phyloP scores from a whole-genome alignment of 2,888 invertebrate species.

The Ornithoptera alexandrae region DNA sequence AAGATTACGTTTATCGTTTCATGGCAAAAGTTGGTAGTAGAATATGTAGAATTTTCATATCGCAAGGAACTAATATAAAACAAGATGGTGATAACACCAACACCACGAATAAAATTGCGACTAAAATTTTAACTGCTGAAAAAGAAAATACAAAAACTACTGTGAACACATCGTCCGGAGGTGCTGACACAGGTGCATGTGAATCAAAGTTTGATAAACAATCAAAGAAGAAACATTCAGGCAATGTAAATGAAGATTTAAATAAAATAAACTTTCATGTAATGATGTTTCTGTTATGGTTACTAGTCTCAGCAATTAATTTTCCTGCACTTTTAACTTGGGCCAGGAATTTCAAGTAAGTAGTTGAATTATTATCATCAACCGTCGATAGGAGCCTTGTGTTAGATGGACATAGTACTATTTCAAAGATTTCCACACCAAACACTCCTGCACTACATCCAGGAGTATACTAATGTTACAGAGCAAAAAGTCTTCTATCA shows the following conservation, averaged over 20 bases:
- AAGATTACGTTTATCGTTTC: slow-evolving; percentile 79
- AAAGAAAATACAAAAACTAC: slow-evolving; percentile 31
- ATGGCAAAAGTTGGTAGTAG: slow-evolving; percentile 63
- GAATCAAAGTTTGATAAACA: slow-evolving; percentile 20
- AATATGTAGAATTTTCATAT: slow-evolving; percentile 52
- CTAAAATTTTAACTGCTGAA: slow-evolving; percentile 37
- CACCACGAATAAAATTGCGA: slow-evolving; percentile 25
- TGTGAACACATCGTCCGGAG: slow-evolving; percentile 15
- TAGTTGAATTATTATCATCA: slow-evolving; percentile 31
- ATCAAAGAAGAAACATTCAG: slow-evolving; percentile 15
- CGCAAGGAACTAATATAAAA: slow-evolving; percentile 37
- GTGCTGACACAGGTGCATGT: neutral
- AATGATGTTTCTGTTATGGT: slow-evolving; percentile 85
- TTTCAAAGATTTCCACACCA: too few species aligned
- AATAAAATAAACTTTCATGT: slow-evolving; percentile 86
- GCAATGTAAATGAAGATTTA: slow-evolving; percentile 52
- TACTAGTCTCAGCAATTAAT: slow-evolving; percentile 83
- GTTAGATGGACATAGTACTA: too few species aligned
- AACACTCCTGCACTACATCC: too few species aligned
- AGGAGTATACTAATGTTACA: too few species aligned
- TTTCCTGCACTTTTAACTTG: slow-evolving; percentile 87
- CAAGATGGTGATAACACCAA: slow-evolving; percentile 36
- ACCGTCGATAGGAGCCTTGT: too few species aligned
- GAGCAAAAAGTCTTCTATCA: too few species aligned
- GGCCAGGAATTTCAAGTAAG: slow-evolving; percentile 89